Conservation (phyloP, 2,113 vertebrate genomes). For the Leucopsar rothschildi region DNA sequence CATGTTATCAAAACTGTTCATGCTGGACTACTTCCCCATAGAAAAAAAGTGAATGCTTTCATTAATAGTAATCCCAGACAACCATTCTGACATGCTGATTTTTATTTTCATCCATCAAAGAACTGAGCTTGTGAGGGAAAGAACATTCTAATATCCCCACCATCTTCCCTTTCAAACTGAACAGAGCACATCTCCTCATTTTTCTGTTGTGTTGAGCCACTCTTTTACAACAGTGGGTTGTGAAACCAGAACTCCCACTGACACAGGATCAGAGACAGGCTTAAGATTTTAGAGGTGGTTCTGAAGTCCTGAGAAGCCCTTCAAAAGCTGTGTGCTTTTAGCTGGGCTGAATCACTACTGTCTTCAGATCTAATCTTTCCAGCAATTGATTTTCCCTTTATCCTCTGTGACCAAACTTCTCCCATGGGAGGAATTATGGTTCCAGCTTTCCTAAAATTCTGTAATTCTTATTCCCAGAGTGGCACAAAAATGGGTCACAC, state of each 20-base stretch:
- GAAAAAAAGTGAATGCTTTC: not conserved
- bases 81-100: not conserved
- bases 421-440: not conserved
- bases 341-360: not conserved
- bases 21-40: not conserved
- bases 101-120: constrained; percentile 21
- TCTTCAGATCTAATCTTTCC: constrained; percentile 52
- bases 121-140: not conserved
- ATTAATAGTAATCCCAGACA: not conserved
- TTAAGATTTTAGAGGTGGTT: constrained; percentile 50
- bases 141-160: not conserved
- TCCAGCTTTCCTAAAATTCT: not conserved
- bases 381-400: constrained; percentile 44
- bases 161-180: not conserved
- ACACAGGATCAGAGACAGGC: constrained; percentile 1
- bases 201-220: constrained; percentile 10
- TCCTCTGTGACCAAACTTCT: constrained; percentile 22
- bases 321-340: constrained; percentile 17
- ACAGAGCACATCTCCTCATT: not conserved
- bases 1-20: not conserved
- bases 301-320: constrained; percentile 41
- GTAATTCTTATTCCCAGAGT: not conserved
- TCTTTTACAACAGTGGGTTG: not conserved
- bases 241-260: constrained; percentile 37
- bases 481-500: not conserved